These are phyloP conservation scores for Gymnogyps californianus DNA, from an alignment of 2,113 vertebrate species.

Conservation along the genomic window DNA sequence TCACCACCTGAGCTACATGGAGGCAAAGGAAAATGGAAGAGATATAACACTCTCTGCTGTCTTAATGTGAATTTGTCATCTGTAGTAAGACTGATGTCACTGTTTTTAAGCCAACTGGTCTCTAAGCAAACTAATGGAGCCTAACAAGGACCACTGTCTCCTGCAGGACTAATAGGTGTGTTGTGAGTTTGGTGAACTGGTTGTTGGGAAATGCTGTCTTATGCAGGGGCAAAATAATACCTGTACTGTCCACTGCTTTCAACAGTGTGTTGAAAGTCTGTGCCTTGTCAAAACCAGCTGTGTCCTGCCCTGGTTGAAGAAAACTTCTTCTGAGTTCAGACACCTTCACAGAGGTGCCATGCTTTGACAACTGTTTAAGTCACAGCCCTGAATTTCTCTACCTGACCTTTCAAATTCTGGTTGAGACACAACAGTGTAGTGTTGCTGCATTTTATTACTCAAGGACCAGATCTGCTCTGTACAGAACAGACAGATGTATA, in stretches of 20 bases:
- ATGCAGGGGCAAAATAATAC: not conserved
- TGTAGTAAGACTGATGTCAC: not conserved
- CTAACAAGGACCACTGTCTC: not conserved
- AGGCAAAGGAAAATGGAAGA: not conserved
- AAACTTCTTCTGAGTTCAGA: not conserved
- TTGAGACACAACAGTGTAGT: not conserved
- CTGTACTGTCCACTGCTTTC: not conserved
- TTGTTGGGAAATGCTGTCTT: not conserved
- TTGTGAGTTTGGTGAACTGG: not conserved
- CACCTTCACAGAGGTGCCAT: not conserved
- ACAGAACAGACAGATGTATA: not conserved
- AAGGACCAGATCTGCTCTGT: not conserved
- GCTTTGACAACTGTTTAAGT: not conserved
- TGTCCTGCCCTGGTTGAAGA: not conserved
- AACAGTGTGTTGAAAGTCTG: not conserved
- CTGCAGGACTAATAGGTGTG: not conserved
- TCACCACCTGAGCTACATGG: not conserved
- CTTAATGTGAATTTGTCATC: not conserved
- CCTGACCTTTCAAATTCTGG: not conserved
- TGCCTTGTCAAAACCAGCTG: not conserved
- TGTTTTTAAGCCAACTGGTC: not conserved
- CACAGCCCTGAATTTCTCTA: not conserved
- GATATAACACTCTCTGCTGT: not conserved
- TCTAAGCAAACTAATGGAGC: not conserved
- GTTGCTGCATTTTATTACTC: not conserved